Base-by-base conservation (phyloP, 1,140 invertebrate genomes). In the Chymomyza costata region DNA sequence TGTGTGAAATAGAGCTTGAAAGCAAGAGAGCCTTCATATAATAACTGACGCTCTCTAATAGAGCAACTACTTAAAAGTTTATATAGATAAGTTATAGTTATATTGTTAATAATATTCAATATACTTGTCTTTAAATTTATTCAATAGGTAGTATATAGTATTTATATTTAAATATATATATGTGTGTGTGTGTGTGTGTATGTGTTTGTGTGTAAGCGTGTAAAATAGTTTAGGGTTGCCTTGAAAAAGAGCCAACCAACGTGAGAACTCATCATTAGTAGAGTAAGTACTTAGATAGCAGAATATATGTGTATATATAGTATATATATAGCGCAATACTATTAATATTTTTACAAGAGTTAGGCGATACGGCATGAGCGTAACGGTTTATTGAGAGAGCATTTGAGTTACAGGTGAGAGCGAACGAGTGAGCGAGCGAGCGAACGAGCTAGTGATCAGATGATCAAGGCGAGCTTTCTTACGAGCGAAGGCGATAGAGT, bases 361-460 rank as follows among this genome's bases (percentile, higher is more conserved):
- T 17, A 16, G 6, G 30, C 3, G 21, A 43, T 63, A 48, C 39
- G 50, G 30, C 56, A 49, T 55, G 49, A 48, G 51, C 43, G 47
- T 21, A 28, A 31, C 61, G 25, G n/a, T 8, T 25, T n/a, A 8
- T 28, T 39, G 7, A 59, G 37, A 37, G 31, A 47, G 18, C 34
- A 30, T 14, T 35, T 34, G 45, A 48, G 11, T 38, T 35, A 54
- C 30, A 32, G 13, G 13, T 39, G 19, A 28, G 10, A 32, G 14
- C n/a, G 38, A 35, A 6, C 39, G 14, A 35, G 11, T 14, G 25
- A 41, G 11, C 14, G 39, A 37, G 49, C 16, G 49, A 41, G 38
- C 28, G 16, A 40, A 17, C 37, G 14, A 39, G 13, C 44, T 37
- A 7, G 13, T 11, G 38, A 56, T 18, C 34, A 7, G 19, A 53